These are phyloP conservation scores for Leuctra nigra DNA, from an alignment of 2,888 invertebrate genomes.

Conservation along the genomic window DNA sequence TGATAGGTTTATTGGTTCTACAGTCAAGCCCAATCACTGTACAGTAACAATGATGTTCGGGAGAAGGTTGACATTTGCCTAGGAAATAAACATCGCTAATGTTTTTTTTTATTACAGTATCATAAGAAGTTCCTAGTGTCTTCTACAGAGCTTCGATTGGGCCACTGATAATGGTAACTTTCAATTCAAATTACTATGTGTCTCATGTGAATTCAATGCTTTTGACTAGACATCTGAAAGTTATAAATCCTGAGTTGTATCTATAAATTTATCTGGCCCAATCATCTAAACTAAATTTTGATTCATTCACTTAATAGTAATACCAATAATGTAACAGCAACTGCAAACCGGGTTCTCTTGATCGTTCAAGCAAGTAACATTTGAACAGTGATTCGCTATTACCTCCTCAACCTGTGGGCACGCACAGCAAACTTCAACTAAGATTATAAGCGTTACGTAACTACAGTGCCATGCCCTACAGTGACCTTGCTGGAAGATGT, in stretches of 20 bases:
- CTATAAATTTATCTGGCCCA: constrained; percentile 15
- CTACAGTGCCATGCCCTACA: too few species aligned
- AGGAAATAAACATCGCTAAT: constrained; percentile 5
- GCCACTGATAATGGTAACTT: too few species aligned
- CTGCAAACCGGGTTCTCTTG: constrained; percentile 10
- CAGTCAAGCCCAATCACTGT: constrained; percentile 15
- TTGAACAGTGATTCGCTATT: constrained; percentile 5
- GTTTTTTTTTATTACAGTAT: background rate
- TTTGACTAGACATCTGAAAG: too few species aligned
- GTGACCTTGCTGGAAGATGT: too few species aligned
- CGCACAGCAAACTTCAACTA: too few species aligned
- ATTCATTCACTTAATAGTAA: background rate
- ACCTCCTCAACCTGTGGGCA: too few species aligned
- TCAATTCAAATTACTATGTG: too few species aligned
- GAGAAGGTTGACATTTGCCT: constrained; percentile 9
- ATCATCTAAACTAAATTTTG: constrained; percentile 10
- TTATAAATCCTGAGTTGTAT: constrained; percentile 22
- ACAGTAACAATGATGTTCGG: constrained; percentile 3
- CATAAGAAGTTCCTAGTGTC: constrained; percentile 10
- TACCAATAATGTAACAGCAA: constrained; percentile 17
- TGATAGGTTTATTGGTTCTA: constrained; percentile 15
- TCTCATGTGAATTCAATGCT: too few species aligned
- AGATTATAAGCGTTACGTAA: constrained; percentile 13
- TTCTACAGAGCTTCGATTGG: constrained; percentile 2
- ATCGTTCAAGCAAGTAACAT: too few species aligned